phyloP scores from a whole-genome alignment of 2,797 vertebrate genomes.

The Pseudomugil tenellus region DNA sequence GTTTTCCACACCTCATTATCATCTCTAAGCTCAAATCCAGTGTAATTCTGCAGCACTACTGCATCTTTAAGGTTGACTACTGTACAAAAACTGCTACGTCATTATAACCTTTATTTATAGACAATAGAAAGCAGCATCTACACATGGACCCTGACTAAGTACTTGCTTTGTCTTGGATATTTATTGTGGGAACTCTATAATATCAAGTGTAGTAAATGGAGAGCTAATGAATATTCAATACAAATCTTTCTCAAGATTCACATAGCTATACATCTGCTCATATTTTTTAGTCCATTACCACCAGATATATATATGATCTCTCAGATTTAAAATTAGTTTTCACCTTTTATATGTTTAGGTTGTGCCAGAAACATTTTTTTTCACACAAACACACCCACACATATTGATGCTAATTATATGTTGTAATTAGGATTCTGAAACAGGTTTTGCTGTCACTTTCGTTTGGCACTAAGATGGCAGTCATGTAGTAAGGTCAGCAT shows the following conservation, averaged over 20 bases:
- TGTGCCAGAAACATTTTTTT: background rate
- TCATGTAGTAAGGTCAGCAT: constrained; percentile 66
- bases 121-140: background rate
- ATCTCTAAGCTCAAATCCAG: too few species aligned
- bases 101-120: constrained; percentile 1
- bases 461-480: constrained; percentile 74
- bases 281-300: too few species aligned
- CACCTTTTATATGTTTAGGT: background rate
- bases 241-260: too few species aligned
- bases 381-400: constrained; percentile 15
- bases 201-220: too few species aligned
- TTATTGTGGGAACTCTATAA: background rate
- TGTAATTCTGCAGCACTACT: too few species aligned
- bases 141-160: background rate
- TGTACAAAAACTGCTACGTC: constrained; percentile 5
- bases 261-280: too few species aligned
- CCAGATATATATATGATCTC: too few species aligned
- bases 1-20: too few species aligned
- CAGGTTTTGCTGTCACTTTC: constrained; percentile 73
- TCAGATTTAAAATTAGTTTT: background rate
- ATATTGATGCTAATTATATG: constrained; percentile 57
- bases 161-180: background rate
- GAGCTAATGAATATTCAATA: background rate
- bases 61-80: constrained; percentile 4
- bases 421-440: constrained; percentile 72